Evolutionary conservation across 2,888 invertebrate genomes (phyloP).

Genomic region (Crioceris asparagi): DNA sequence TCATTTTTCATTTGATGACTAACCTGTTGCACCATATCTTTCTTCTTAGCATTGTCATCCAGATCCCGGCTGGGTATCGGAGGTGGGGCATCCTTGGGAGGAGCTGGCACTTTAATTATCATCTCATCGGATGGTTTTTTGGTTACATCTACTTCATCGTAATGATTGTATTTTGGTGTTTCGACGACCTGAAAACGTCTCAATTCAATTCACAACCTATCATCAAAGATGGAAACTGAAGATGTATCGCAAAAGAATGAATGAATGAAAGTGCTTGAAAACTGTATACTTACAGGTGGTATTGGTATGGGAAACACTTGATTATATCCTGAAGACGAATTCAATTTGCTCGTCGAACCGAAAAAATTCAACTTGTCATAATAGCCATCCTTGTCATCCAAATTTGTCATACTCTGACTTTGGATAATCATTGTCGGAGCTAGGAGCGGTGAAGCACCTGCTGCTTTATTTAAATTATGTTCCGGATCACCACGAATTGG

Average conservation of each 20-base stretch:
- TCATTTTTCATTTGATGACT: conserved; percentile 65
- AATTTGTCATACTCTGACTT: too few species aligned
- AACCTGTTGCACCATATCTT: conserved; percentile 36
- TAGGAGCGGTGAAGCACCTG: too few species aligned
- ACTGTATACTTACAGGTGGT: conserved; percentile 12
- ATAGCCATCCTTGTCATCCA: too few species aligned
- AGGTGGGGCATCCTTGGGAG: conserved; percentile 37
- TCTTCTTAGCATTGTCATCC: conserved; percentile 23
- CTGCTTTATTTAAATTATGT: conserved; percentile 28
- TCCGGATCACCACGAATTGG: conserved; percentile 13
- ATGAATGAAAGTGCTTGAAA: too few species aligned
- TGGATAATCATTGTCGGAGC: conserved; percentile 46
- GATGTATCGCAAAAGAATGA: too few species aligned
- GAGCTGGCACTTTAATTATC: conserved; percentile 37
- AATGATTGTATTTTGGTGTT: conserved; percentile 52
- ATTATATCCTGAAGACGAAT: conserved; percentile 56
- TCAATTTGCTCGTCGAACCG: conserved; percentile 59
- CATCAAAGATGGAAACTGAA: too few species aligned
- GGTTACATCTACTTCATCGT: conserved; percentile 55
- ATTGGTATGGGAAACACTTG: conserved; percentile 44
- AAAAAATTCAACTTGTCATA: conserved; percentile 77
- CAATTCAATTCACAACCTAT: too few species aligned
- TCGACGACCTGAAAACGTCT: too few species aligned
- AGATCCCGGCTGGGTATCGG: conserved; percentile 5
- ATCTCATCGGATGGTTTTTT: conserved; percentile 57